These are phyloP conservation scores for Falco naumanni DNA, from an alignment of 2,797 vertebrate species.

Conservation along the genomic window DNA sequence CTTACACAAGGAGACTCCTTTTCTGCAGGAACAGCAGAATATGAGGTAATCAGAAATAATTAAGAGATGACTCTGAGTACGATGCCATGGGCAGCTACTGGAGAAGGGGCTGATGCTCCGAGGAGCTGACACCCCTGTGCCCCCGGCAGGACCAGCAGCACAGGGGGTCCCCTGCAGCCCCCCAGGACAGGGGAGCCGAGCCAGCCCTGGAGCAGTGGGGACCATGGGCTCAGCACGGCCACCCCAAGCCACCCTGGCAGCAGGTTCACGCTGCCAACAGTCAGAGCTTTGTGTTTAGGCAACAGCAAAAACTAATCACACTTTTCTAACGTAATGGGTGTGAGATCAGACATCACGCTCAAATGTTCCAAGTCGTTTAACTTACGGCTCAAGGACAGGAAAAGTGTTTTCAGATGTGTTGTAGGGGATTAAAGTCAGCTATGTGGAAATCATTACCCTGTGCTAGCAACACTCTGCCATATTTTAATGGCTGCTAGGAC, in stretches of 20 bases:
- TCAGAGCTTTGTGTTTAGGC: not conserved
- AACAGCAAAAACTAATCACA: not conserved
- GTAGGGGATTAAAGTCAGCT: constrained; percentile 22
- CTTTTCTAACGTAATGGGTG: not conserved
- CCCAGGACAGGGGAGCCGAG: not conserved
- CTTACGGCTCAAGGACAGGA: not conserved
- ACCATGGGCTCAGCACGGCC: not conserved
- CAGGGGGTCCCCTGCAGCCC: too few relatives aligned
- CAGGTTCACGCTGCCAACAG: not conserved
- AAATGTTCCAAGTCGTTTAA: not conserved
- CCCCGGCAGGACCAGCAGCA: not conserved
- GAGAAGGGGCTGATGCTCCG: not conserved
- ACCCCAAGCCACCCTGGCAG: not conserved
- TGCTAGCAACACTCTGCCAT: not conserved
- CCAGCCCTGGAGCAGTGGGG: not conserved
- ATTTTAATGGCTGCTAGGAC: not conserved
- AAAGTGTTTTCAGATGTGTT: constrained; percentile 62
- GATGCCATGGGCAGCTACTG: not conserved
- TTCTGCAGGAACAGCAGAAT: not conserved
- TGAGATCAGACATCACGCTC: not conserved
- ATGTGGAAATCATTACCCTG: constrained; percentile 18
- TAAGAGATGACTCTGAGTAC: not conserved
- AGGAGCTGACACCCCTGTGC: not conserved
- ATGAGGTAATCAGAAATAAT: not conserved
- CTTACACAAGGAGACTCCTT: not conserved